Evolutionary conservation across 2,888 invertebrate species (phyloP).

Genomic region (Sphaeridia pumilis): DNA sequence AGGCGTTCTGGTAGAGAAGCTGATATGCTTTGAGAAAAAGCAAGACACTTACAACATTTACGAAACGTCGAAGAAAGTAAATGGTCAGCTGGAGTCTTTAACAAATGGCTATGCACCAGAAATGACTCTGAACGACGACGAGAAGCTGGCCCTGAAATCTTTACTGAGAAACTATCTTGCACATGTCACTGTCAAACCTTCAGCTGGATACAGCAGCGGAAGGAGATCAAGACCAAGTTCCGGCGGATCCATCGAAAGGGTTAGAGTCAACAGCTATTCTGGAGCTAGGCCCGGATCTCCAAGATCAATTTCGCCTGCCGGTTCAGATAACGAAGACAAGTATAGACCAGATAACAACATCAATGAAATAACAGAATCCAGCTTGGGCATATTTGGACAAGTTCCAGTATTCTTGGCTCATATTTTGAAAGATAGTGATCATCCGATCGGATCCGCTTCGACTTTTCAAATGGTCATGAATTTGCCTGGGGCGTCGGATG

Average conservation of each 20-base stretch:
- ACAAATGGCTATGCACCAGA: not conserved
- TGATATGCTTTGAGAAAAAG: not conserved
- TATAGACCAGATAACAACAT: conserved; percentile 1
- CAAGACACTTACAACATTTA: not conserved
- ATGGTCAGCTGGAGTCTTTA: not conserved
- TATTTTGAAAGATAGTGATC: conserved; percentile 12
- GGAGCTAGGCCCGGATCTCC: not conserved
- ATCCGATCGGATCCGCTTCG: not conserved
- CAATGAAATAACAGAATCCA: conserved; percentile 4
- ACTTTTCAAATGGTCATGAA: conserved; percentile 11
- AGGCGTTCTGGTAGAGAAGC: conserved; percentile 21
- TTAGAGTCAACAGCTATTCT: not conserved
- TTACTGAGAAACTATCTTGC: not conserved
- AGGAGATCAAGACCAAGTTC: not conserved
- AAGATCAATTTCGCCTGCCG: not conserved
- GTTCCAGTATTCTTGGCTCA: conserved; percentile 25
- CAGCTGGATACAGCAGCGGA: not conserved
- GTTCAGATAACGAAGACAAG: not conserved
- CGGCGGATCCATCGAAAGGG: not conserved
- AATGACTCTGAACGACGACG: not conserved
- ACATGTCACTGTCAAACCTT: not conserved
- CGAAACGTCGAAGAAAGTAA: not conserved
- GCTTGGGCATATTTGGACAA: conserved; percentile 25
- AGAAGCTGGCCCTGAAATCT: not conserved
- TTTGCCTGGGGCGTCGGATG: conserved; percentile 10